A percentile compares a stretch with the other conserved stretches of the same genome.
phyloP scores from a whole-genome alignment of 2,113 vertebrate genomes.

The Felis chaus region DNA sequence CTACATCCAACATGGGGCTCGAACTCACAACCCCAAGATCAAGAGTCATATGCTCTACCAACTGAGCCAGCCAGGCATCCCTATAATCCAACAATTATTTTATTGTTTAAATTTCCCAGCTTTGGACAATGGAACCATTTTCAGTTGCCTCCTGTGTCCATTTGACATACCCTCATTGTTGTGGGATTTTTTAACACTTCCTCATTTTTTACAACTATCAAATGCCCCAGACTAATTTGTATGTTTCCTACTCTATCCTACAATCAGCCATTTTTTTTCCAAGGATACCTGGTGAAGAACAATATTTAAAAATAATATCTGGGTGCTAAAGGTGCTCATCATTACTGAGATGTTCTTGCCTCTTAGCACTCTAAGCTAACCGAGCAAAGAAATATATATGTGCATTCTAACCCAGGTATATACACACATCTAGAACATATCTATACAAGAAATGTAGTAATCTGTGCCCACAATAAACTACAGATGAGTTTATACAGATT shows the following conservation, averaged over 20 bases:
- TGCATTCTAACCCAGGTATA: not conserved
- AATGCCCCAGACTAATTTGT: not conserved
- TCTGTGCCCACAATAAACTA: not conserved
- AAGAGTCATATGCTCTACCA: too few species aligned
- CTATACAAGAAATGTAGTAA: not conserved
- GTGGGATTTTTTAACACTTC: not conserved
- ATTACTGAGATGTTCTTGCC: not conserved
- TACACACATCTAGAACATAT: not conserved
- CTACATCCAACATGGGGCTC: too few species aligned
- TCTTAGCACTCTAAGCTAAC: not conserved
- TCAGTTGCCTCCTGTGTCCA: not conserved
- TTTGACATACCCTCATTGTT: not conserved
- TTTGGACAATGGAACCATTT: not conserved
- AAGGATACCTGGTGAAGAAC: not conserved
- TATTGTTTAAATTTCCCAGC: not conserved
- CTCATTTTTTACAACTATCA: not conserved
- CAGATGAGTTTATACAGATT: not conserved
- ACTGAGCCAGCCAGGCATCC: too few species aligned
- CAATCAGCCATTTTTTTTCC: not conserved
- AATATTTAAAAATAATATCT: not conserved
- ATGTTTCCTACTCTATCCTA: not conserved
- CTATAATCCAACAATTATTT: not conserved
- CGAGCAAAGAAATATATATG: not conserved
- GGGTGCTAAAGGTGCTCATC: not conserved
- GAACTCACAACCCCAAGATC: too few species aligned